Conservation (phyloP, 2,113 vertebrate genomes). For the Marmota monax region DNA sequence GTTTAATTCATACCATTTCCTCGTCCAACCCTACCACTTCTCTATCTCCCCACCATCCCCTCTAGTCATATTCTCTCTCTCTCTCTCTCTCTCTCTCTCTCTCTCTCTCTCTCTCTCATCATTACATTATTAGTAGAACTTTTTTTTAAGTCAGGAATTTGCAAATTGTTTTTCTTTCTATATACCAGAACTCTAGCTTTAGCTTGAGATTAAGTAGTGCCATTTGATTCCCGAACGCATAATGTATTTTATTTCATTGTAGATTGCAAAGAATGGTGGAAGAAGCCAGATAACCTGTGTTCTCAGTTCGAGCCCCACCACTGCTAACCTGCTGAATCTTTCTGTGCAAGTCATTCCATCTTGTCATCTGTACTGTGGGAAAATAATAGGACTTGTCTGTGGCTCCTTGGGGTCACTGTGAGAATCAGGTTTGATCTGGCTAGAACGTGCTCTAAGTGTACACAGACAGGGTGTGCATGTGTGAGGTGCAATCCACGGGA, state of each 20-base stretch:
- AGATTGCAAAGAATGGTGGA: neutral
- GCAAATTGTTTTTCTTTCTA: neutral
- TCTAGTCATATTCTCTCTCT: neutral
- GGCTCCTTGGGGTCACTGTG: neutral
- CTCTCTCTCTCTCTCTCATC: neutral
- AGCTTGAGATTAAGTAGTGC: neutral
- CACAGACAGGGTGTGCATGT: neutral
- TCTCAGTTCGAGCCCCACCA: neutral
- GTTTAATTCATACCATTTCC: neutral
- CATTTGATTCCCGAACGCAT: neutral
- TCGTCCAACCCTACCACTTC: neutral
- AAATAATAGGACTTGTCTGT: neutral
- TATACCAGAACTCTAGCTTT: neutral
- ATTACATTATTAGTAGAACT: neutral
- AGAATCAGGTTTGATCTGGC: neutral
- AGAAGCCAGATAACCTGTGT: neutral
- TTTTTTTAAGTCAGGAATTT: constrained; percentile 3
- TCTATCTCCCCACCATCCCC: neutral
- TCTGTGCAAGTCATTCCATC: neutral
- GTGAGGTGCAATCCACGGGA: neutral
- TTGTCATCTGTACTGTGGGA: neutral
- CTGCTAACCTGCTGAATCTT: neutral
- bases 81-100: neutral
- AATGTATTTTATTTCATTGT: neutral
- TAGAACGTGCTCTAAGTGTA: neutral